A percentile compares a stretch with the other conserved stretches of the same genome.
These are phyloP conservation scores for Drosophila paranaensis DNA, from an alignment of 2,888 invertebrate species.

Conservation along the genomic window DNA sequence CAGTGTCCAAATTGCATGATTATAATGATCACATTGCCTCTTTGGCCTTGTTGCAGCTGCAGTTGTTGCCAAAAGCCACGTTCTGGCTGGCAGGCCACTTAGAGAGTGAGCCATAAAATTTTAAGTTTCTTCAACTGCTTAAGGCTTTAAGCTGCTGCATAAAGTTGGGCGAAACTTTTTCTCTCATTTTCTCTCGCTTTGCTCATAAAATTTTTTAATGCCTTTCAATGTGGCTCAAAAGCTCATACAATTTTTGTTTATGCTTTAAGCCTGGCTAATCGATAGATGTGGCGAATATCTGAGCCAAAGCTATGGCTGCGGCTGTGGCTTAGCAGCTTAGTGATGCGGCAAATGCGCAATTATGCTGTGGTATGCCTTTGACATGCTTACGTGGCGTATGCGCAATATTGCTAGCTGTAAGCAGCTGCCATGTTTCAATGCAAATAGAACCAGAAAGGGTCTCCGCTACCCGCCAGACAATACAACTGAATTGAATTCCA, in stretches of 20 bases:
- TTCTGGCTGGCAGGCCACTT: conserved; percentile 6
- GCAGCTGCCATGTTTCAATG: conserved; percentile 23
- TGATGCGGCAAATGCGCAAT: conserved; percentile 70
- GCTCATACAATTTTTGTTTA: neutral
- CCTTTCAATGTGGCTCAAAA: neutral
- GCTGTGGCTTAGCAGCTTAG: conserved; percentile 47
- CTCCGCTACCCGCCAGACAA: conserved; percentile 34
- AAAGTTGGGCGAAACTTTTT: neutral
- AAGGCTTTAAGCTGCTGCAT: conserved; percentile 5
- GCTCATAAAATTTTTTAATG: neutral
- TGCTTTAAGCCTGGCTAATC: conserved; percentile 45
- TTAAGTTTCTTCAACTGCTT: neutral
- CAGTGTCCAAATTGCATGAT: conserved; percentile 55
- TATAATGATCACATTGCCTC: conserved; percentile 62
- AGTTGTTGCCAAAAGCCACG: conserved; percentile 37
- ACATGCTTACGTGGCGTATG: conserved; percentile 60
- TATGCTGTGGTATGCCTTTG: conserved; percentile 50
- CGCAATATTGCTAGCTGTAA: conserved; percentile 53
- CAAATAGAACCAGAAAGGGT: conserved; percentile 6
- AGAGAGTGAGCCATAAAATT: neutral
- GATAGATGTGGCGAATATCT: conserved; percentile 44
- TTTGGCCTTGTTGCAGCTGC: conserved; percentile 43
- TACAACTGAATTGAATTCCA: conserved; percentile 31
- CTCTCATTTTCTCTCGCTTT: neutral
- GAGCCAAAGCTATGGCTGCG: conserved; percentile 11